phyloP scores from a whole-genome alignment of 2,113 vertebrate species.

The Varanus salvator region DNA sequence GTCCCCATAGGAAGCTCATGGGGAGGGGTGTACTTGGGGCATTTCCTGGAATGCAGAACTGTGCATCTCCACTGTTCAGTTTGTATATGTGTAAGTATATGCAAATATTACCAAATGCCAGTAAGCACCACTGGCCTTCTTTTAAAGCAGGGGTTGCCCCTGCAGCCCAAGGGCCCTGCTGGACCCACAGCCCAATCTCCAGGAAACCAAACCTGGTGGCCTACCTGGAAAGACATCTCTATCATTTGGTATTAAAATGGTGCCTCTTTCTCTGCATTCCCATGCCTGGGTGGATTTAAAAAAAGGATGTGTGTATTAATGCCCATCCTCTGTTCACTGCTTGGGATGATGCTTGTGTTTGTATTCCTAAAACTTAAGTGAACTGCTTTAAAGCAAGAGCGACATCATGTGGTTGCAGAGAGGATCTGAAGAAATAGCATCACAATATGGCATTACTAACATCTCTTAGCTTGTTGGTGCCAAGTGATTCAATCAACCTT shows the following conservation, averaged over 20 bases:
- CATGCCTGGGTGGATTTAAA: no score
- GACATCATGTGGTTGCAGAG: not conserved
- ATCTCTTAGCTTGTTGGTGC: not conserved
- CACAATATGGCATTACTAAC: not conserved
- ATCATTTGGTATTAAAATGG: not conserved
- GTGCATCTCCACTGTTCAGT: not conserved
- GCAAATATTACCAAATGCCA: no score
- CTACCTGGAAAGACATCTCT: not conserved
- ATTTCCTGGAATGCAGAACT: not conserved
- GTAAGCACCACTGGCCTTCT: no score
- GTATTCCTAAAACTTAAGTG: not conserved
- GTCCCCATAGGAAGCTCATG: not conserved
- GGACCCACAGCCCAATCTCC: no score
- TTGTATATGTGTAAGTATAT: no score
- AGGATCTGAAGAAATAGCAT: not conserved
- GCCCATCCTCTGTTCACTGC: not conserved
- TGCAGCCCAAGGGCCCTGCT: no score
- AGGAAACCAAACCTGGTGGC: not conserved
- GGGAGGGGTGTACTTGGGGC: not conserved
- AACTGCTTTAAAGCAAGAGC: not conserved
- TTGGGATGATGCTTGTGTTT: not conserved
- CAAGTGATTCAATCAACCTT: not conserved
- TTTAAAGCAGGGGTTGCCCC: no score
- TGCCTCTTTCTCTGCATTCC: not conserved
- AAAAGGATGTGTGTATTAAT: not conserved